Evolutionary conservation across 2,113 vertebrate species (phyloP).

Genomic region (Salminus brasiliensis): DNA sequence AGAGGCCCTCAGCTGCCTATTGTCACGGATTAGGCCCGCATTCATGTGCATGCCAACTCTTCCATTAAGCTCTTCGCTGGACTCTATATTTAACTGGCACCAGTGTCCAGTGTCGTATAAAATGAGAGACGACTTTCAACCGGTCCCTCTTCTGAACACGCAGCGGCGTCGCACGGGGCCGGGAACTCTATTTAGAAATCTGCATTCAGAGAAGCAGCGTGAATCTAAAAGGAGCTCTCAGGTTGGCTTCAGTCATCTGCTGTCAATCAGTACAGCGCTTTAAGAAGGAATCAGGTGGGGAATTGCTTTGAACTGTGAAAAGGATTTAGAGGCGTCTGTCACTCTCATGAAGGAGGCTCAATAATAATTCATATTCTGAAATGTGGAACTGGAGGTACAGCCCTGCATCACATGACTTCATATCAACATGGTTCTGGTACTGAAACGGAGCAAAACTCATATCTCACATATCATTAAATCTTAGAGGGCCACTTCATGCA

Average conservation of each 20-base stretch:
- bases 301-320: background rate
- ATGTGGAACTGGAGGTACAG: background rate
- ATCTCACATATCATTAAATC: too few species aligned
- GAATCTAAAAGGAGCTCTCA: background rate
- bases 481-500: too few species aligned
- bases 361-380: background rate
- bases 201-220: background rate
- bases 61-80: slow-evolving; percentile 49
- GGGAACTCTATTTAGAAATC: background rate
- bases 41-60: slow-evolving; percentile 50
- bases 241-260: background rate
- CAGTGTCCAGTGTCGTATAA: slow-evolving; percentile 68
- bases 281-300: background rate
- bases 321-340: background rate
- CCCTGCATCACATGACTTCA: background rate
- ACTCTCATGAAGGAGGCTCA: background rate
- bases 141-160: slow-evolving; percentile 33
- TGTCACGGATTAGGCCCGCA: slow-evolving; percentile 60
- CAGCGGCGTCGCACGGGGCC: background rate
- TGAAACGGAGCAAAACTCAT: too few species aligned
- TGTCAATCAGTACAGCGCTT: background rate
- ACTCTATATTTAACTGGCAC: slow-evolving; percentile 67
- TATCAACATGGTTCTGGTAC: too few species aligned
- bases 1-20: slow-evolving; percentile 56
- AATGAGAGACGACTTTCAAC: slow-evolving; percentile 71